These are phyloP conservation scores for Agonopterix subpropinquella DNA, from an alignment of 2,888 invertebrate genomes.

Conservation along the genomic window DNA sequence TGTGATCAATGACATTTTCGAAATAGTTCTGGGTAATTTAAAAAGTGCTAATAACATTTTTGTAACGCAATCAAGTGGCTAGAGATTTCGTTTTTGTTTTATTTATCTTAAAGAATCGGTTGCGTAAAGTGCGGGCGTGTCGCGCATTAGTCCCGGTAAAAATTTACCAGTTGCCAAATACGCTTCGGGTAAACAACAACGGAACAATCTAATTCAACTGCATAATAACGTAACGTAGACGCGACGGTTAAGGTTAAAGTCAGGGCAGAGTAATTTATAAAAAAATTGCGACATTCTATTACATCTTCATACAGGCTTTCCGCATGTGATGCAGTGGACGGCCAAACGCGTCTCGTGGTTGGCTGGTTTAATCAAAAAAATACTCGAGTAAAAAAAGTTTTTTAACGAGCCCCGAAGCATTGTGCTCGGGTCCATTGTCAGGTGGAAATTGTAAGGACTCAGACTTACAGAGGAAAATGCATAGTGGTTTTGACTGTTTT, in stretches of 20 bases:
- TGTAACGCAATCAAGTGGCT: slow-evolving; percentile 17
- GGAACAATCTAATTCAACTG: background rate
- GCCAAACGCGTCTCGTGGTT: background rate
- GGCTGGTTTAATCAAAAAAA: slow-evolving; percentile 10
- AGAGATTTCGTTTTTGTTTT: slow-evolving; percentile 12
- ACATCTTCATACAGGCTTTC: slow-evolving; percentile 6
- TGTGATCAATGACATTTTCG: too few species aligned
- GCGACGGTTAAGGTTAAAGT: slow-evolving; percentile 5
- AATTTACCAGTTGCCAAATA: slow-evolving; percentile 13
- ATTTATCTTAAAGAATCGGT: slow-evolving; percentile 17
- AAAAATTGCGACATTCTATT: slow-evolving; percentile 3
- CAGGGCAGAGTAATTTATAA: background rate
- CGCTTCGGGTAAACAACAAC: slow-evolving; percentile 4
- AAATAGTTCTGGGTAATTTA: too few species aligned
- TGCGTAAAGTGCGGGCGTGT: slow-evolving; percentile 15
- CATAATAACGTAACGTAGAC: slow-evolving; percentile 2
- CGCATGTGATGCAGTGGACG: slow-evolving; percentile 10
- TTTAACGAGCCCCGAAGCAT: slow-evolving; percentile 45
- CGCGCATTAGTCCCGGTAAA: slow-evolving; percentile 7
- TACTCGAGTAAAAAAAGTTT: slow-evolving; percentile 11
- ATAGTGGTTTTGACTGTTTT: slow-evolving; percentile 30
- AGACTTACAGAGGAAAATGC: slow-evolving; percentile 34
- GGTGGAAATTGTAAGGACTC: slow-evolving; percentile 13
- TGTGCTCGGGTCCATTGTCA: slow-evolving; percentile 37
- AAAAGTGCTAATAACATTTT: background rate